Evolutionary conservation across 2,113 vertebrate species (phyloP).

Genomic region (Ophthalmolycus amberensis): DNA sequence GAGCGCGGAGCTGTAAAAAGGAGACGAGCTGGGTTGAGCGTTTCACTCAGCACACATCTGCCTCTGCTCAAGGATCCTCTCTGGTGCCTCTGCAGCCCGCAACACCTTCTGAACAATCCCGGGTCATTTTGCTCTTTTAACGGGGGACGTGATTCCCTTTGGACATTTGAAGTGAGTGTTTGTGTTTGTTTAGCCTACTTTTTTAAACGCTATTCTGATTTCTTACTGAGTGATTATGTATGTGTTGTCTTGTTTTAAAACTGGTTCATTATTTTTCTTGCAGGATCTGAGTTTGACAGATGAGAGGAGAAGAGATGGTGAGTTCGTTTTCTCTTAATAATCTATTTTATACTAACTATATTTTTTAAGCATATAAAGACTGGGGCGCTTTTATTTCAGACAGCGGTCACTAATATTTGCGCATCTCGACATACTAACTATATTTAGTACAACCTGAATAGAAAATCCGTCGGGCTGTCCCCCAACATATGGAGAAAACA

Average conservation of each 20-base stretch:
- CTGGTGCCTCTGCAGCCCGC: not conserved
- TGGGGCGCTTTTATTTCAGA: not conserved
- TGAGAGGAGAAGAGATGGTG: conserved; percentile 75
- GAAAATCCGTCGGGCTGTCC: not conserved
- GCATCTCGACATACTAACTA: not conserved
- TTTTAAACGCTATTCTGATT: not conserved
- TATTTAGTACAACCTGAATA: not conserved
- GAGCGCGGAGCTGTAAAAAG: conserved; percentile 56
- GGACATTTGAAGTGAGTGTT: conserved; percentile 37
- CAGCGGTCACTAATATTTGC: not conserved
- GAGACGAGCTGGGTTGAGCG: not conserved
- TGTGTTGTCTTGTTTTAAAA: not conserved
- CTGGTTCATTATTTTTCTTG: not conserved
- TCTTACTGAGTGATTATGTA: not conserved
- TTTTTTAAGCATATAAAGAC: not conserved
- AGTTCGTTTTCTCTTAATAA: conserved; percentile 28
- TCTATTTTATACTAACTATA: not conserved
- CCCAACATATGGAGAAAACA: conserved; percentile 35
- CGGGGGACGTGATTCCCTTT: not conserved
- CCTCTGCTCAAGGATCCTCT: not conserved
- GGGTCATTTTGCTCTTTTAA: not conserved
- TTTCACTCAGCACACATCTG: conserved; percentile 61
- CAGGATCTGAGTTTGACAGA: conserved; percentile 50
- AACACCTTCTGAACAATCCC: not conserved
- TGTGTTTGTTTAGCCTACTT: not conserved